Evolutionary conservation across 2,113 vertebrate genomes (phyloP).

Genomic region (Phoenicopterus ruber): DNA sequence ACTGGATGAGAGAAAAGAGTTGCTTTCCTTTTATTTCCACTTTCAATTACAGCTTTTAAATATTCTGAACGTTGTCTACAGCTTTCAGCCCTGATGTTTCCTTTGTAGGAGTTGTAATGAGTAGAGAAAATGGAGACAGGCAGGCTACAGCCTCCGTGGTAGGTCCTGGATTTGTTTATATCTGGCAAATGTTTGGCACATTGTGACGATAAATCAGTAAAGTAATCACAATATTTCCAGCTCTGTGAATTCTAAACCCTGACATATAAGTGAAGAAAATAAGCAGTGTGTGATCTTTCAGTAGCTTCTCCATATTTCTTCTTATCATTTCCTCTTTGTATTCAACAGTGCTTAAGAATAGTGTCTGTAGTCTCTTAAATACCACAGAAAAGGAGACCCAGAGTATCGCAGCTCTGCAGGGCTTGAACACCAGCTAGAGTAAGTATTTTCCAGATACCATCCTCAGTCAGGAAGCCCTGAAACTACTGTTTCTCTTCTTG

Average conservation of each 20-base stretch:
- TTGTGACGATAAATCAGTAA: neutral
- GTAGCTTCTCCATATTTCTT: neutral
- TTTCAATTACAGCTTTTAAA: neutral
- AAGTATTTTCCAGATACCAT: neutral
- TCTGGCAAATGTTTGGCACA: neutral
- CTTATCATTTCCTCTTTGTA: neutral
- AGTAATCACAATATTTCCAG: neutral
- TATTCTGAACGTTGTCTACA: neutral
- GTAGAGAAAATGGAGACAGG: neutral
- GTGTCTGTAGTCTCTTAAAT: neutral
- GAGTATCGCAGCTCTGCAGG: neutral
- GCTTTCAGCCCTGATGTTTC: neutral
- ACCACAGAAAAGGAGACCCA: neutral
- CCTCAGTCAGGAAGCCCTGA: neutral
- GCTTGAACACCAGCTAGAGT: neutral
- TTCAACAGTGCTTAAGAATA: neutral
- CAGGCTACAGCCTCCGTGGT: neutral
- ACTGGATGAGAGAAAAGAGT: neutral
- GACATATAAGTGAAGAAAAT: neutral
- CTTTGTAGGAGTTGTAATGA: neutral
- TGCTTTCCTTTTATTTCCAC: neutral
- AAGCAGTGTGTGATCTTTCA: neutral
- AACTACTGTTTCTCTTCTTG: neutral
- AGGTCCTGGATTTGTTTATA: neutral
- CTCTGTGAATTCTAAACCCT: neutral